These are phyloP conservation scores for Sebastes ruberrimus DNA, from an alignment of 2,797 vertebrate genomes.

Conservation along the genomic window DNA sequence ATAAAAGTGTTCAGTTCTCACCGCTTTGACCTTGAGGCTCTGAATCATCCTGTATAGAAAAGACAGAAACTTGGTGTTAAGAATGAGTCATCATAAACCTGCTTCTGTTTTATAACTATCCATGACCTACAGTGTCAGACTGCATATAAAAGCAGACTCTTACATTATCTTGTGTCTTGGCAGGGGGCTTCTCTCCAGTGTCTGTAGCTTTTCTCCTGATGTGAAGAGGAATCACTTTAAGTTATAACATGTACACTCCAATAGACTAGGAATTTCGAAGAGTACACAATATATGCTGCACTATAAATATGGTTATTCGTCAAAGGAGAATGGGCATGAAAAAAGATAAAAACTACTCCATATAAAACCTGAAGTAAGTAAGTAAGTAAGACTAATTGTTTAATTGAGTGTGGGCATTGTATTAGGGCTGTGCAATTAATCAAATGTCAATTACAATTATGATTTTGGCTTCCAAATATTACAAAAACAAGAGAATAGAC, in stretches of 20 bases:
- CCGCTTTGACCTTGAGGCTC: constrained; percentile 82
- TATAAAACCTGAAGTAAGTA: background rate
- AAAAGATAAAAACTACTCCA: background rate
- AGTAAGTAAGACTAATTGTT: background rate
- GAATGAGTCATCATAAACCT: constrained; percentile 34
- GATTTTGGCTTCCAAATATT: too few species aligned
- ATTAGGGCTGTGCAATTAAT: too few species aligned
- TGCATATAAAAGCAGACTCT: constrained; percentile 25
- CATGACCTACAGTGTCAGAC: background rate
- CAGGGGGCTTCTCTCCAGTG: constrained; percentile 75
- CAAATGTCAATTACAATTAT: too few species aligned
- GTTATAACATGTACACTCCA: background rate
- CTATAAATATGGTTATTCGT: background rate
- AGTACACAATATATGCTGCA: background rate
- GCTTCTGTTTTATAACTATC: background rate
- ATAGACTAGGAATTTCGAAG: background rate
- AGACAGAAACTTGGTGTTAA: constrained; percentile 31
- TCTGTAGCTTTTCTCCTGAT: constrained; percentile 84
- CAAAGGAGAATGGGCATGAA: background rate
- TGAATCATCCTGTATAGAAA: constrained; percentile 83
- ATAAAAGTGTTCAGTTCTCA: constrained; percentile 64
- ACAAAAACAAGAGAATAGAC: too few species aligned
- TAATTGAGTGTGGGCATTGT: background rate
- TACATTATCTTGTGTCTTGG: constrained; percentile 81
- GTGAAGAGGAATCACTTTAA: background rate